A percentile compares a stretch with the other conserved stretches of the same genome.
Conservation (phyloP, 2,888 invertebrate genomes). For the Stenurella melanura region DNA sequence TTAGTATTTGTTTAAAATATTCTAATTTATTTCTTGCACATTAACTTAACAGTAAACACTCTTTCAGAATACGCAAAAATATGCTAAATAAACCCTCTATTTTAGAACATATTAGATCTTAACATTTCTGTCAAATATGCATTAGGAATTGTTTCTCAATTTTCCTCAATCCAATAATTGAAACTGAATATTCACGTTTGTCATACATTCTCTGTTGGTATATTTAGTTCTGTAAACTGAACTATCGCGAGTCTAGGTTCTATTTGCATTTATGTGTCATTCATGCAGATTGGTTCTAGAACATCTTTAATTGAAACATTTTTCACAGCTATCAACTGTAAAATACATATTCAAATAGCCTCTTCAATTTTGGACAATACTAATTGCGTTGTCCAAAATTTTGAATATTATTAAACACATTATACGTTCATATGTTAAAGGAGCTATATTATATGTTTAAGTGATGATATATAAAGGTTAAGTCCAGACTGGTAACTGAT, state of each 20-base stretch:
- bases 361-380: too few relatives aligned
- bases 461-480: slow-evolving; percentile 13
- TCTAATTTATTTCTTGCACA: too few relatives aligned
- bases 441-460: not conserved
- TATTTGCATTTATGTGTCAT: slow-evolving; percentile 33
- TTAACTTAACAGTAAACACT: too few relatives aligned
- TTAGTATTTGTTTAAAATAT: too few relatives aligned
- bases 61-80: too few relatives aligned
- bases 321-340: not conserved
- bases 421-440: slow-evolving; percentile 17
- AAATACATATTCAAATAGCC: slow-evolving; percentile 10
- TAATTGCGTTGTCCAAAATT: not conserved
- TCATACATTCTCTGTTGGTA: not conserved
- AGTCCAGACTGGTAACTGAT: slow-evolving; percentile 25
- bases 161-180: too few relatives aligned
- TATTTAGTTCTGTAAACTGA: not conserved
- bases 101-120: too few relatives aligned
- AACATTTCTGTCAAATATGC: too few relatives aligned
- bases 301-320: slow-evolving; percentile 8
- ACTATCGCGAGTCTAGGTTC: not conserved
- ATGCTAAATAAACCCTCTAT: too few relatives aligned
- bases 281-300: slow-evolving; percentile 5
- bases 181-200: not conserved
- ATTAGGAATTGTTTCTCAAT: too few relatives aligned
- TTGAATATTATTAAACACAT: not conserved